Base-by-base conservation (phyloP, 2,888 invertebrate species). In the Athetis lepigone region DNA sequence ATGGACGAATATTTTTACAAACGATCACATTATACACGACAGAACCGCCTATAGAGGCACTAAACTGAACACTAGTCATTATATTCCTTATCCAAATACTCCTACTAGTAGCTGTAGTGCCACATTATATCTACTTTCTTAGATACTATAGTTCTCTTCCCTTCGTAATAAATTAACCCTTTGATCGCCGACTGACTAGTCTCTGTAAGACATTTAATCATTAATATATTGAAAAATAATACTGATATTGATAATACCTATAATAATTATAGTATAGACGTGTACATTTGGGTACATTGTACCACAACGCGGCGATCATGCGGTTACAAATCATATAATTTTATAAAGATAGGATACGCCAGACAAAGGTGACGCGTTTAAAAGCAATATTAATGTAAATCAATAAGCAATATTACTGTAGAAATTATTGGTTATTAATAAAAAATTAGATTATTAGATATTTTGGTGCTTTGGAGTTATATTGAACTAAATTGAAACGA, bases 331-430 rank as follows among this genome's bases (percentile, higher is more conserved):
- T 55, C 50, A 79, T 72, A 77, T 89, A 86, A 85, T 87, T 88
- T 89, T 88, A 86, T 84, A 85, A 82, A 73, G 59, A 80, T 78
- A 83, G 79, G 81, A 40, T 70, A 82, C 79, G 82, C 81, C 75
- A 81, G 88, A 89, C 88, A 88, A 70, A 90, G 90, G 90, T 90
- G 85, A 90, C 92, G 93, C 91, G 89, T 89, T n/a, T 68, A 82
- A 84, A 94, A 94, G 94, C 94, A 94, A 94, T 94, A 94, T 92
- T 77, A 90, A 90, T 81, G 91, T 91, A 92, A 94, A 89, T 86
- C 77, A 75, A 91, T 91, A 92, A 95, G 94, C 94, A 94, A 94
- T 94, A 95, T 82, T 92, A 92, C 64, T 70, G 81, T 93, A 93
- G 89, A 85, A 80, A 85, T 87, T 86, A 89, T 89, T 82, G 82